Evolutionary conservation across 2,888 invertebrate species (phyloP), one percentile per base, ranked within the genome.

Genomic region (Rugalucina vietnamica): DNA sequence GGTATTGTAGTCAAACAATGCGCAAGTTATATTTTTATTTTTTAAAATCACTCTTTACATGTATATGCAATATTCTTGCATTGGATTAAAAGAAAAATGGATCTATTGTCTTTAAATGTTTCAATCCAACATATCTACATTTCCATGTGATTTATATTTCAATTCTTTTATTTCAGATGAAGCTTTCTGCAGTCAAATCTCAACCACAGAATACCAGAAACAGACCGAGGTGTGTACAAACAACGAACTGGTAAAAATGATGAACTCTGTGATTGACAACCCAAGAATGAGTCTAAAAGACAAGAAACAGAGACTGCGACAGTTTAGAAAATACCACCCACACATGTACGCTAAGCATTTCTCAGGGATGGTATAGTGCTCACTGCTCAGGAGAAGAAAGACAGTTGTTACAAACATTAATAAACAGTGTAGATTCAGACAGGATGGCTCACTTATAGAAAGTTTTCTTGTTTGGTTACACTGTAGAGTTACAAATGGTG

Each of bases 201-300:
- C 91, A 2, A 72, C 79, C 27, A 88, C 91, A 10, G 93, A 93
- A 75, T 93, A 90, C 77, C 86, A 91, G 79, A 81, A 87, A 37
- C 92, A 93, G 85, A 84, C 90, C 1, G 88, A 89, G 36, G 90
- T 92, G 29, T 89, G 89, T 78, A 94, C 95, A 0, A 89, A 92
- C 70, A 81, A 85, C 1, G 91, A 91, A 4, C 91, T 95, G 3
- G 89, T 93, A 4, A 88, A 90, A 39, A 90, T 95, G 87, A 93
- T 94, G 91, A 94, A 95, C 85, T 60, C 84, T 34, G 91, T 95
- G n/a, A 91, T 95, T 14, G 94, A 95, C 82, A 90, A 94, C 88
- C 93, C 93, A 0, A 90, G 90, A 65, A 88, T 94, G 50, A 79
- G 92, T 0, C 88, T 94, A 34, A 94, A 94, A 81, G 94, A 94